Evolutionary conservation across 2,888 invertebrate genomes (phyloP), one percentile per base, ranked within the genome.

Genomic region (Lepidochrysops patricia): DNA sequence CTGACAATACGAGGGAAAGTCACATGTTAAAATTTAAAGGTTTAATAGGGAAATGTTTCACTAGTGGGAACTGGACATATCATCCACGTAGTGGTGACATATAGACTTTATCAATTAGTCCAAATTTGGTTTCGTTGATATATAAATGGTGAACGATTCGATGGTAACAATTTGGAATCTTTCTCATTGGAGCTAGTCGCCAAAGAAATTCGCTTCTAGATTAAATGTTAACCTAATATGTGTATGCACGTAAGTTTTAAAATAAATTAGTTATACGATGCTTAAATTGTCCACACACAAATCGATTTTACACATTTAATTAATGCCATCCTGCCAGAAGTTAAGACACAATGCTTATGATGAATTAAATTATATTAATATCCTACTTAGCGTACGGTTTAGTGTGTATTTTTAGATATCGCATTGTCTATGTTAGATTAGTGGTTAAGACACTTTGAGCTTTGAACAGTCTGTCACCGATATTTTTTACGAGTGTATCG

Each of bases 331-430:
- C 89, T 88, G 88, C 88, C 88, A 89, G 79, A 77, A 66, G 78
- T 71, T 82, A 72, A 77, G 71, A 84, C 83, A 85, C 85, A 84
- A 81, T 86, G 88, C 89, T 89, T 89, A 89, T 89, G 88, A 88
- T 80, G 73, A 84, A 82, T 70, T 80, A 84, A 82, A 76, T 80
- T 76, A 77, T 75, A 77, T 77, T 72, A 78, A 59, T 80, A 86
- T 85, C 85, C 86, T 87, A 88, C 79, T 79, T 86, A 89, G 86
- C 73, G 86, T 87, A 73, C 78, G 75, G 74, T 68, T 86, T 88
- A 88, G 87, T 81, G 74, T 81, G 88, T 88, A 88, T 89, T 88
- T 88, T 88, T 88, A 89, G 88, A 87, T 81, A 86, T 84, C 65
- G 85, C 88, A 84, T 89, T 87, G 84, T 86, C 81, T 87, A 87